Base-by-base conservation (phyloP, 2,888 invertebrate genomes). In the Anaspis maculata region DNA sequence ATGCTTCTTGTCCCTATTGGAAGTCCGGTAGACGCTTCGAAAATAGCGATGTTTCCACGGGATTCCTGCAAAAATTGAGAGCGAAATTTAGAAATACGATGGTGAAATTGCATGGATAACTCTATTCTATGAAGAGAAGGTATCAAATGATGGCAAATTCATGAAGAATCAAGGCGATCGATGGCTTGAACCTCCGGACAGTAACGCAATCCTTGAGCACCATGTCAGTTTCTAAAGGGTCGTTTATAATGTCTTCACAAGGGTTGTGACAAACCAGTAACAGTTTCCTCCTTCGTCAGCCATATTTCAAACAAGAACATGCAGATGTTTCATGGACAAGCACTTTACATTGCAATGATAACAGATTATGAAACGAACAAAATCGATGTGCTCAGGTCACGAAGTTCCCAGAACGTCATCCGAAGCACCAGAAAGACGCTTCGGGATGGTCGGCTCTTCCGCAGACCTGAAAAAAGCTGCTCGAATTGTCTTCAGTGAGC, bases 261-360 rank as follows among this genome's bases (percentile, higher is more conserved):
- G 34, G 49, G 47, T 15, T 65, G 65, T 39, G 47, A 51, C 23
- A 61, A 58, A 43, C 52, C 59, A 15, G 54, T 64, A 10, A 57
- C 61, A 0, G 39, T 57, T 13, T 56, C 57, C 9, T 53, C 60
- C 3, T 59, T 62, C 34, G 45, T 52, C 7, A 49, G 48, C 27
- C 65, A 65, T n/a, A n/a, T 37, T 64, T 61, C 39, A 55, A 55
- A 34, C 56, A 56, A 31, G 63, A 63, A 23, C 65, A 65, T 39
- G 34, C 47, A n/a, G 49, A 57, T 5, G 52, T 64, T 4, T 49
- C 37, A 12, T 37, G 48, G 49, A 15, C 37, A 34, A 13, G 50
- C 52, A n/a, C 40, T 46, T 27, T 62, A 61, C 37, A 29, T 61
- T n/a, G 56, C 52, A 3, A 48, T 59, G 44, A 48, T 62, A 13